Base-by-base conservation (phyloP, 2,113 vertebrate species). In the Calypte anna region DNA sequence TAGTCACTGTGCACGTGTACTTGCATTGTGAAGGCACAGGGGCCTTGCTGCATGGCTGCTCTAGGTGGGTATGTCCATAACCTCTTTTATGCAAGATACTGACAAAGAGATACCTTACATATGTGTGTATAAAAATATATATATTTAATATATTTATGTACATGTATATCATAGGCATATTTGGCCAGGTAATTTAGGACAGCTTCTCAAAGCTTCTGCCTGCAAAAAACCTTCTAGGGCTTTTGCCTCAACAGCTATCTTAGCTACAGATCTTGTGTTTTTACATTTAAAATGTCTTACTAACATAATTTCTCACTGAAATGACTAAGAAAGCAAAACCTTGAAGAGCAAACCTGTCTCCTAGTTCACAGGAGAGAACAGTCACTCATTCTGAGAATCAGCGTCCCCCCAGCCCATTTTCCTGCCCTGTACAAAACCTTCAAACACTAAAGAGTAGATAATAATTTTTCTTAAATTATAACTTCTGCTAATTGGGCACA, bases 1-100 rank as follows among this genome's bases (percentile, higher is more conserved):
- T 2, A 64, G 48, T 43, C 48, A 31, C 28, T 51, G 33, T 40
- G 57, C 50, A 33, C 1, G 1, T 0, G 0, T 24, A 11, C 30
- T 59, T 50, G 38, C 43, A 17, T 54, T 57, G 21, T 66, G 87
- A 64, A 66, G 80, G 43, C 81, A 54, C 7, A 25, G 44, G 68
- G 79, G 10, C 20, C 44, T 91, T 69, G 40, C 40, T 62, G 36
- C 43, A 11, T 51, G 57, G 64, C 69, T 90, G 74, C 70, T 72
- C 38, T 79, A 53, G 43, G 43, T 87, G 31, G 21, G 25, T 76
- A 79, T 38, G 85, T 82, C 54, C 48, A 14, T 55, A 75, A 48
- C 6, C 44, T 75, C 33, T 78, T 85, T 68, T 64, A 36, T 84
- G 86, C 50, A 43, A 80, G 38, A 27, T 58, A 11, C 28, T 58